Evolutionary conservation across 2,797 vertebrate genomes (phyloP).

Genomic region (Mergus octosetaceus): DNA sequence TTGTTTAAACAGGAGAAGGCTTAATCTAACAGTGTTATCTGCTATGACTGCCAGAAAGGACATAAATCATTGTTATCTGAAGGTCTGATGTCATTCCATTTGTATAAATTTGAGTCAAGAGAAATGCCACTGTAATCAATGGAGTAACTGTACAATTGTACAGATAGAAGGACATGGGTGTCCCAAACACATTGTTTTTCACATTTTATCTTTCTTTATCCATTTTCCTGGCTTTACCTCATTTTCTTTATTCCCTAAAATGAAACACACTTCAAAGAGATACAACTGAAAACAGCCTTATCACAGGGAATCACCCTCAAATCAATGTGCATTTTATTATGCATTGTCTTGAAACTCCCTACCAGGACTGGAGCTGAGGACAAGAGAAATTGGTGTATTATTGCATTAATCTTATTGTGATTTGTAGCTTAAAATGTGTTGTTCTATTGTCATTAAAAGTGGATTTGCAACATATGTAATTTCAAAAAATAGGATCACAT

Average conservation of each 20-base stretch:
- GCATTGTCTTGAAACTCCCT: background rate
- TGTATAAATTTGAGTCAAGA: background rate
- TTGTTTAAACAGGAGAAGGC: background rate
- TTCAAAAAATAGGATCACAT: constrained; percentile 7
- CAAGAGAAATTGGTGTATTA: background rate
- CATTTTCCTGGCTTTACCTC: background rate
- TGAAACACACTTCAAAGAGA: background rate
- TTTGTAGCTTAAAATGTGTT: background rate
- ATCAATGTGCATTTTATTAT: background rate
- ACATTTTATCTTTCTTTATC: constrained; percentile 3
- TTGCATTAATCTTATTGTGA: background rate
- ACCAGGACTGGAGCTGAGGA: background rate
- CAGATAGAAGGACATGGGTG: background rate
- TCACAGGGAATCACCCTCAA: background rate
- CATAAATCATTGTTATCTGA: constrained; percentile 38
- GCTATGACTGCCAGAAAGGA: background rate
- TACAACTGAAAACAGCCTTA: constrained; percentile 16
- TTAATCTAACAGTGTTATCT: background rate
- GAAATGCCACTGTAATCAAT: constrained; percentile 5
- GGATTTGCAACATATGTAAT: background rate
- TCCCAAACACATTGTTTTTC: background rate
- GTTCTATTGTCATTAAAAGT: background rate
- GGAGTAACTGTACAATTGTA: background rate
- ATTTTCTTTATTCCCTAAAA: background rate
- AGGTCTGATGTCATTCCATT: background rate